phyloP scores from a whole-genome alignment of 1,140 invertebrate genomes.

The Daktulosphaira vitifoliae region DNA sequence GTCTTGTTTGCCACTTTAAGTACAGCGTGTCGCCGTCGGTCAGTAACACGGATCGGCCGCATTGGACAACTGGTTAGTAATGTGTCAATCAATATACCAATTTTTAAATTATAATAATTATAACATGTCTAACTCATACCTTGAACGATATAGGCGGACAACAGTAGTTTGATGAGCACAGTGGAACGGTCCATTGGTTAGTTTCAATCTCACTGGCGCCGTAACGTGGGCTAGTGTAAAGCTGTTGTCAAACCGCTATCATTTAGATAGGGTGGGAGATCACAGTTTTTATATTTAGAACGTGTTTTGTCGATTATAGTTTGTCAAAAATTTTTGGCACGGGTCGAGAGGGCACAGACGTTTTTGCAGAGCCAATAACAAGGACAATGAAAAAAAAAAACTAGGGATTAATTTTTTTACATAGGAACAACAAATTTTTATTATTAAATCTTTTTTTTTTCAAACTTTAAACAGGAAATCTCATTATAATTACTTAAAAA shows the following conservation, averaged over 20 bases:
- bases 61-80: not conserved
- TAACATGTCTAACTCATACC: not conserved
- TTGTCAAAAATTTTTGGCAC: no score
- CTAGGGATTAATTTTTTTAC: no score
- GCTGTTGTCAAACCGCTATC: not conserved
- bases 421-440: no score
- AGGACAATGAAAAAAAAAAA: no score
- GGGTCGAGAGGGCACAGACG: no score
- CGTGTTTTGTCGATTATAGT: no score
- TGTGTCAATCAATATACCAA: no score
- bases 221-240: not conserved
- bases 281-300: constrained; percentile 19
- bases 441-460: no score
- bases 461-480: no score
- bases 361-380: no score
- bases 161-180: not conserved
- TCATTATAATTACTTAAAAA: no score
- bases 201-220: not conserved
- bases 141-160: not conserved
- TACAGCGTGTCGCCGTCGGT: constrained; percentile 30
- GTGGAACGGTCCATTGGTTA: not conserved
- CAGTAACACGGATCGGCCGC: constrained; percentile 25
- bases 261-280: not conserved
- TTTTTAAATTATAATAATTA: not conserved
- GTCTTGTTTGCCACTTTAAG: constrained; percentile 9